These are phyloP conservation scores for Globia sparganii DNA, from an alignment of 2,888 invertebrate species.

Conservation along the genomic window DNA sequence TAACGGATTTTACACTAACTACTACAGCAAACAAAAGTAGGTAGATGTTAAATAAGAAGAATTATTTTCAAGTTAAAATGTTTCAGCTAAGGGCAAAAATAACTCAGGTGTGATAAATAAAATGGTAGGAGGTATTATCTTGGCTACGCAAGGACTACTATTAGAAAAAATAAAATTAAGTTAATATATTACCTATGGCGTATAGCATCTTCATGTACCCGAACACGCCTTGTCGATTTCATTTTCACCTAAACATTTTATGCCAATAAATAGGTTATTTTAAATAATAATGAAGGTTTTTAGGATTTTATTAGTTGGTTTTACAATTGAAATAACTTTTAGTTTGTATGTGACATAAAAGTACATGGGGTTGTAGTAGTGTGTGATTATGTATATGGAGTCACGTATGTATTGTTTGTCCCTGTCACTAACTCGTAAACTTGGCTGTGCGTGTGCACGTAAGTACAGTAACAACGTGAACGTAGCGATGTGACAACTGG, in stretches of 20 bases:
- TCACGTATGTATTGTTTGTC: conserved; percentile 55
- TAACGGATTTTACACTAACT: conserved; percentile 62
- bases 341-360: conserved; percentile 34
- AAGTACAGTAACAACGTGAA: conserved; percentile 29
- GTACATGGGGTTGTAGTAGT: conserved; percentile 38
- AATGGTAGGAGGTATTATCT: conserved; percentile 68
- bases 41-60: conserved; percentile 59
- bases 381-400: conserved; percentile 46
- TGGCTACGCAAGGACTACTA: conserved; percentile 80
- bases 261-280: conserved; percentile 82
- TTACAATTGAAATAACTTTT: conserved; percentile 31
- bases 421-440: conserved; percentile 47
- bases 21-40: conserved; percentile 68
- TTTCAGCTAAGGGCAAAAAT: conserved; percentile 64
- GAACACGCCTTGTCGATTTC: conserved; percentile 90
- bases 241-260: conserved; percentile 90
- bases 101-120: conserved; percentile 64
- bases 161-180: conserved; percentile 78
- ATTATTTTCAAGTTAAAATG: conserved; percentile 57
- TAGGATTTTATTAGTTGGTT: conserved; percentile 40
- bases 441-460: conserved; percentile 33
- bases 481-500: conserved; percentile 33
- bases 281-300: conserved; percentile 50
- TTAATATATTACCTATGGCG: conserved; percentile 89
- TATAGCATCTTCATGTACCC: conserved; percentile 90